Evolutionary conservation across 2,797 vertebrate genomes (phyloP), one percentile per base, ranked within the genome.

Genomic region (Hemibagrus guttatus): DNA sequence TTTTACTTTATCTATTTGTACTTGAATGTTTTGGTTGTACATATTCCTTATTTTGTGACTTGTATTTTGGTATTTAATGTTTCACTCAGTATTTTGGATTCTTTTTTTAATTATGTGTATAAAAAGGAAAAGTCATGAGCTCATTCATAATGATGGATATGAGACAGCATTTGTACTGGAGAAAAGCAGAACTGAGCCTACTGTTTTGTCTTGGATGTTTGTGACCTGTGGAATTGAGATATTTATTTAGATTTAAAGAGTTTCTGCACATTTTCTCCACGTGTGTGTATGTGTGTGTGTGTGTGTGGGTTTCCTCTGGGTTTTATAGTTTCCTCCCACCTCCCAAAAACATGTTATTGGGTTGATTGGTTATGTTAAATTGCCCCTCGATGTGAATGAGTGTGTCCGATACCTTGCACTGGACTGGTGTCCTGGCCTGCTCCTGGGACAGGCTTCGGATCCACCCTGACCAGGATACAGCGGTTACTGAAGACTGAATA

Each of bases 1-100:
- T 91, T 91, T 87, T 79, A 86, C 74, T 87, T 86, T 88, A 92
- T 92, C 89, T 89, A 85, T 91, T 91, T 89, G 86, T 91, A 91
- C 86, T 84, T 82, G 83, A 88, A 87, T 78, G 56, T 81, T 75
- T 88, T 81, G 52, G 89, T 89, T 92, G 83, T 93, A 90, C 58
- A 90, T 91, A 91, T 88, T 88, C 16, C 64, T 86, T 84, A 49
- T 71, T 84, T 81, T 81, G 76, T 88, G 87, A 86, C 61, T 84
- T 80, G 80, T 87, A 82, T 85, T 58, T 87, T 79, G 81, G 49
- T 87, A 91, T 93, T 93, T 92, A 92, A 88, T 64, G 93, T 94
- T 92, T 93, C 88, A 91, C 90, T 79, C 76, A 82, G 78, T 91
- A 79, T 86, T 92, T 88, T 86, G 35, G 28, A 81, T 83, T 80